Base-by-base conservation (phyloP, 2,797 vertebrate genomes). In the Enteromius paludinosus region DNA sequence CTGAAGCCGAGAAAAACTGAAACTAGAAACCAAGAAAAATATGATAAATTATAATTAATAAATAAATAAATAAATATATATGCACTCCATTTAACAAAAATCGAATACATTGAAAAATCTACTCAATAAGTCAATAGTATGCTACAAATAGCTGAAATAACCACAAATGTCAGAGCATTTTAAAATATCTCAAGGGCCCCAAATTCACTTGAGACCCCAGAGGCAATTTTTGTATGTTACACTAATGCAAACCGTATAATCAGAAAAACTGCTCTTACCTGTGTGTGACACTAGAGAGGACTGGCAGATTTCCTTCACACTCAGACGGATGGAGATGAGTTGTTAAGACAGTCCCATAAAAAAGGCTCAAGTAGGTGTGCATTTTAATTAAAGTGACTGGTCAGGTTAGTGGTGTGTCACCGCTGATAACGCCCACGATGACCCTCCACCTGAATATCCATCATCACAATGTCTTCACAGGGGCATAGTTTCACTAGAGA, bases 261-360 rank as follows among this genome's bases (percentile, higher is more conserved):
- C 14, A 7, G 0, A 28, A 81, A 33, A 62, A 10, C 38, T 20
- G 15, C 10, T 54, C 70, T 74, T 74, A 82, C 79, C 79, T 66
- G 7, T 52, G 25, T 1, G 3, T 1, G 11, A 25, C 28, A 52
- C 18, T 25, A 17, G 10, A 43, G 49, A 23, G 0, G 14, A 38
- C 0, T 0, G 47, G 18, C 33, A 69, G 64, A n/a, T 25, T 28
- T 70, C 23, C 3, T 8, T n/a, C 65, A 70, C 49, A 9, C 49
- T 38, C 0, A 18, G 14, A 35, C 15, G 18, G 79, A 82, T 74
- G n/a, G 56, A 81, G 59, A 81, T 66, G 6, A 23, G 30, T 4
- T 41, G 45, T 74, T 41, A 33, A 54, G 17, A n/a, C 15, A 45
- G 17, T 18, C 15, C 5, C 10, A 69, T 12, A n/a, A 30, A 28